Evolutionary conservation across 2,888 invertebrate species (phyloP), one percentile per base, ranked within the genome.

Genomic region (Drosophila rellima): DNA sequence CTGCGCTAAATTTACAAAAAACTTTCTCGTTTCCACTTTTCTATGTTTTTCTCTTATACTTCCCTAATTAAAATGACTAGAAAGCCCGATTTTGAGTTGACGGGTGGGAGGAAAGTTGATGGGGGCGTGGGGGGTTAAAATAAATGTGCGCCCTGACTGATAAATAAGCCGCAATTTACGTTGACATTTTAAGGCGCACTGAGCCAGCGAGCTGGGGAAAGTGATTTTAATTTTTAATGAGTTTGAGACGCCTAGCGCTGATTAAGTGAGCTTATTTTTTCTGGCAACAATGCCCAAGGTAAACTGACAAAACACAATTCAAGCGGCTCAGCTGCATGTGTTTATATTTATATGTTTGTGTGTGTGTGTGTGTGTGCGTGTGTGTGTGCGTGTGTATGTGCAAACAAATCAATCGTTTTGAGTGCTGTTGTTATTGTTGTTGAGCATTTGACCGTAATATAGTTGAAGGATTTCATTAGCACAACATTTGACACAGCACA

Each of bases 141-240:
- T 60, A 63, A 70, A 59, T 72, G 48, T 68, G 62, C 67, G 40
- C 56, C 47, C 55, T 42, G 72, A 75, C 82, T 87, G 87, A 90
- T 71, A 85, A 90, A 91, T 88, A 88, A 86, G 86, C 78, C 82
- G 84, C 79, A 80, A 91, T 91, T 91, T 91, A 74, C 78, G 89
- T 86, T 90, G 90, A 88, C 89, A 86, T 88, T 88, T 82, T 74
- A 52, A 69, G 71, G 76, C 78, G 77, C 50, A 70, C 64, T 69
- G 71, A 69, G 37, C 45, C 44, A 33, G 10, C 42, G 42, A 57
- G 35, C 20, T 44, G 31, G 35, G 39, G 54, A 82, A 84, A 88
- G 80, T 82, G 81, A 89, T 90, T 90, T 90, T 78, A 84, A 90
- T 82, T 91, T 90, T 88, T 90, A 90, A 90, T 91, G 84, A 90